phyloP scores from a whole-genome alignment of 1,140 invertebrate species.

The Psilanteris sp. region DNA sequence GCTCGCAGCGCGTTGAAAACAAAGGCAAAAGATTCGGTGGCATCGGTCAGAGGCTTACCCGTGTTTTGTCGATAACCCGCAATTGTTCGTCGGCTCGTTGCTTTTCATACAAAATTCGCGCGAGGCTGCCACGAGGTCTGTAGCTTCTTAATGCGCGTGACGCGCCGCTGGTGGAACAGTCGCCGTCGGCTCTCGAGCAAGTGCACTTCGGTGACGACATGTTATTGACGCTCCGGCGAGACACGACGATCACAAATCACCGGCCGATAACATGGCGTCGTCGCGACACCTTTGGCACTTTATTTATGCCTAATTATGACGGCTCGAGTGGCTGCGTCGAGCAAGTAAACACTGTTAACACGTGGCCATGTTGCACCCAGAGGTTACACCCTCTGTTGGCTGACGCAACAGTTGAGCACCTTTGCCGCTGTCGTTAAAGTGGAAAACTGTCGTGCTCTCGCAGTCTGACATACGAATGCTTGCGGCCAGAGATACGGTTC shows the following conservation, averaged over 20 bases:
- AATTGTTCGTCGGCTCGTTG: constrained; percentile 84
- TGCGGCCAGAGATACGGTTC: no score
- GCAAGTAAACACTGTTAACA: constrained; percentile 71
- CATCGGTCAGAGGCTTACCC: constrained; percentile 79
- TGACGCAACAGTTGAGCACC: not conserved
- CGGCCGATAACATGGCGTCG: not conserved
- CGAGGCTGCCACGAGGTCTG: constrained; percentile 83
- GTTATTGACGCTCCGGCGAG: constrained; percentile 5
- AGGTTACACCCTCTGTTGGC: constrained; percentile 56
- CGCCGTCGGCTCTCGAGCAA: constrained; percentile 51
- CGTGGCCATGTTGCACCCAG: constrained; percentile 76
- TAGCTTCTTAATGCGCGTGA: constrained; percentile 65
- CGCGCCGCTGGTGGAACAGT: constrained; percentile 32
- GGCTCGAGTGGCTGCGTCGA: constrained; percentile 16
- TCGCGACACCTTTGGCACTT: not conserved
- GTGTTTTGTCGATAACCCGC: constrained; percentile 82
- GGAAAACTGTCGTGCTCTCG: constrained; percentile 42
- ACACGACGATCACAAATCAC: constrained; percentile 9
- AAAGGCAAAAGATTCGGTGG: no score
- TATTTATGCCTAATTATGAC: not conserved
- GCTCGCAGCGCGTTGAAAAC: no score
- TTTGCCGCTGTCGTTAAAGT: constrained; percentile 57
- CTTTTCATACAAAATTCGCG: constrained; percentile 85
- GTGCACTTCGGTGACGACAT: constrained; percentile 60
- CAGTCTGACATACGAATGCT: no score